Conservation (phyloP, 2,797 vertebrate genomes). For the Glossophaga mutica region DNA sequence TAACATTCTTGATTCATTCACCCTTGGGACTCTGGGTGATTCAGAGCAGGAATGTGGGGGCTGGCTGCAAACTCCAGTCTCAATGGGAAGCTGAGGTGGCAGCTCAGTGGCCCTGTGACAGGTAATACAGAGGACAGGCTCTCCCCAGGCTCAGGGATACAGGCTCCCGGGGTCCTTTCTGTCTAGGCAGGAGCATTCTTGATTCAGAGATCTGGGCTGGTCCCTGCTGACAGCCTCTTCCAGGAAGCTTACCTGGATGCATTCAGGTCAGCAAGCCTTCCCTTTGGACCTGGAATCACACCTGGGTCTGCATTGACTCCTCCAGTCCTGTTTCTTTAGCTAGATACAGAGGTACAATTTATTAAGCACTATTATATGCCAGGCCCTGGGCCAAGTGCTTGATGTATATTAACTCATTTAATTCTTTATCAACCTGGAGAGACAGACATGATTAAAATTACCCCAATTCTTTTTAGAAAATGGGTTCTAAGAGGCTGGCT, state of each 20-base stretch:
- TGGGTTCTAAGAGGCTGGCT: slow-evolving; percentile 23
- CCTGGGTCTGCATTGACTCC: background rate
- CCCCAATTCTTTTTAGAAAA: slow-evolving; percentile 15
- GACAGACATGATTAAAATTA: slow-evolving; percentile 46
- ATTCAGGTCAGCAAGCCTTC: background rate
- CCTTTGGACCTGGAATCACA: background rate
- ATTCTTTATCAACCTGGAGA: slow-evolving; percentile 50
- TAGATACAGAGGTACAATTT: background rate
- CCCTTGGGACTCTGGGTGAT: background rate
- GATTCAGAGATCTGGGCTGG: background rate
- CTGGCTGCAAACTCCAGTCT: background rate
- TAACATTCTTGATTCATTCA: background rate
- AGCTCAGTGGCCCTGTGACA: background rate
- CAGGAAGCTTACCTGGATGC: background rate
- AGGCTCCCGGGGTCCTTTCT: background rate
- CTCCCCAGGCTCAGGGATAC: background rate
- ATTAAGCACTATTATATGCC: background rate
- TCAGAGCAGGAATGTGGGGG: background rate
- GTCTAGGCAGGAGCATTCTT: background rate
- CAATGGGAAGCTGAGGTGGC: background rate
- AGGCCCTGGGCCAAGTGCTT: slow-evolving; percentile 29
- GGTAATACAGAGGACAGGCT: background rate
- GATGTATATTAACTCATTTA: slow-evolving; percentile 49
- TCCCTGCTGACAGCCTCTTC: background rate
- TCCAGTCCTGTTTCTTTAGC: background rate